Percentiles rank a stretch among this genome's conserved stretches.
Conservation (phyloP, 92 coral and sea anemone species). For the Virgularia gustaviana region DNA sequence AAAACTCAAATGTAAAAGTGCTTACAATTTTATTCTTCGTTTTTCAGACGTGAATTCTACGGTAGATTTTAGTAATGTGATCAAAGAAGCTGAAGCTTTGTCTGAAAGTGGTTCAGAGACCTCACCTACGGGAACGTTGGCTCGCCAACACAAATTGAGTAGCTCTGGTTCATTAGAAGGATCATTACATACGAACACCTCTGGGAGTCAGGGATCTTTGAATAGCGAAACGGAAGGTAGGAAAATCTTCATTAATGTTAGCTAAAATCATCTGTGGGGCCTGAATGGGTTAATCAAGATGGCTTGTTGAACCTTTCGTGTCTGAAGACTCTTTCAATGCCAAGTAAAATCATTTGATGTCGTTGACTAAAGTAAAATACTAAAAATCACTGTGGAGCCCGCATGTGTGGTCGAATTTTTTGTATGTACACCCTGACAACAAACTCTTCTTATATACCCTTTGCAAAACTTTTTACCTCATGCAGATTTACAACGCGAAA, state of each 20-base stretch:
- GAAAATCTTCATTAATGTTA: neutral
- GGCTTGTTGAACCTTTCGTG: too few species aligned
- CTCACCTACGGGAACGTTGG: constrained; percentile 22
- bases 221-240: constrained; percentile 38
- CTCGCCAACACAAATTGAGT: constrained; percentile 22
- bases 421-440: too few species aligned
- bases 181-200: constrained; percentile 16
- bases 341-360: too few species aligned
- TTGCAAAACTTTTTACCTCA: neutral
- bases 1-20: too few species aligned
- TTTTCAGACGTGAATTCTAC: constrained; percentile 8
- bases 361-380: too few species aligned
- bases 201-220: constrained; percentile 37
- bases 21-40: neutral
- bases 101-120: constrained; percentile 36
- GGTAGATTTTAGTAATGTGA: constrained; percentile 21
- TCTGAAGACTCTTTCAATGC: too few species aligned
- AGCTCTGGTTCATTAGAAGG: constrained; percentile 14
- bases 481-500: constrained; percentile 32
- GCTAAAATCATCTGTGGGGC: too few species aligned
- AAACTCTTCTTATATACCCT: too few species aligned
- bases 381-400: too few species aligned
- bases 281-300: too few species aligned
- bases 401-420: too few species aligned
- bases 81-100: constrained; percentile 36